phyloP scores from a whole-genome alignment of 1,140 invertebrate species.

The Heliconius himera region DNA sequence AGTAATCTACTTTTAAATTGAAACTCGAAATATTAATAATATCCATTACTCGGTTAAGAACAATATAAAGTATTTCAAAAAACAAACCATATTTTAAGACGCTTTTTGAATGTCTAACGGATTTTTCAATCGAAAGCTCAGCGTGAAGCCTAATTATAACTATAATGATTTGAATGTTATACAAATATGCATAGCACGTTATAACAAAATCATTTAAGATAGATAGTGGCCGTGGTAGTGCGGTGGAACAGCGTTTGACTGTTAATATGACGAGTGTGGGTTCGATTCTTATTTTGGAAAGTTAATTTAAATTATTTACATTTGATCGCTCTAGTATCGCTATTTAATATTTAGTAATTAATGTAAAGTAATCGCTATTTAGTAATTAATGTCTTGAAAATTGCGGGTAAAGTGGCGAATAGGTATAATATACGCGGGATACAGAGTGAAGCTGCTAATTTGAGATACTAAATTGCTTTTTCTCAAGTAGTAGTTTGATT shows the following conservation, averaged over 20 bases:
- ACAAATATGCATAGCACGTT: conserved; percentile 47
- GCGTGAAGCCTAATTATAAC: conserved; percentile 64
- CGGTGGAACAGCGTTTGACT: background rate
- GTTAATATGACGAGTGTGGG: background rate
- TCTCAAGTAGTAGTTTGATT: too few relatives aligned
- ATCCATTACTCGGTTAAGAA: conserved; percentile 36
- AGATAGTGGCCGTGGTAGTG: too few relatives aligned
- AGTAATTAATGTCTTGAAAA: too few relatives aligned
- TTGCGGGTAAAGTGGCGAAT: too few relatives aligned
- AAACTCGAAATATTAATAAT: conserved; percentile 33
- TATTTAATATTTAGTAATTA: too few relatives aligned
- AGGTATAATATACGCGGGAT: too few relatives aligned
- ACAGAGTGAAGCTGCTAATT: too few relatives aligned
- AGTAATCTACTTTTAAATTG: conserved; percentile 32
- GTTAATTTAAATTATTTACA: too few relatives aligned
- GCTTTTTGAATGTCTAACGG: conserved; percentile 41
- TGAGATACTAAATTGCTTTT: too few relatives aligned
- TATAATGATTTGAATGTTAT: conserved; percentile 60
- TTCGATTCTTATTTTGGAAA: background rate
- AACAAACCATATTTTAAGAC: conserved; percentile 51
- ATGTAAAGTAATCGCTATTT: too few relatives aligned
- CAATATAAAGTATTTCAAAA: conserved; percentile 38
- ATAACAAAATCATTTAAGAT: background rate
- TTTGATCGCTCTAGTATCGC: too few relatives aligned
- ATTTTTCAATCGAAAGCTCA: conserved; percentile 71